These are phyloP conservation scores for Halichoerus grypus DNA, from an alignment of 2,113 vertebrate species.

Conservation along the genomic window DNA sequence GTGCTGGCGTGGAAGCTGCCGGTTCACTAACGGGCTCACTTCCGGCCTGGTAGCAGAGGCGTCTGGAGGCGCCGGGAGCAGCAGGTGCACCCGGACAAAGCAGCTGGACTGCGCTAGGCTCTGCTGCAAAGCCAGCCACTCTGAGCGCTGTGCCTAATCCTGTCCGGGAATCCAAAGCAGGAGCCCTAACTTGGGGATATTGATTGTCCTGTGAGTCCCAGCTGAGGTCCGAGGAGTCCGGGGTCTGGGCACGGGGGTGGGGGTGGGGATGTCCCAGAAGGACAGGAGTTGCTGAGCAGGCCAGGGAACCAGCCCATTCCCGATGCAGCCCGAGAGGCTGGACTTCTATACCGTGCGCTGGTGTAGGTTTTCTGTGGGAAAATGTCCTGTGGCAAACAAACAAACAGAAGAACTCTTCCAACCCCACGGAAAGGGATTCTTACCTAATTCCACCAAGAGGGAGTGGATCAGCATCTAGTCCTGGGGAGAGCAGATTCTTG, in stretches of 20 bases:
- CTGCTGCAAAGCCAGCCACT: background rate
- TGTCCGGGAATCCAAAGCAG: rapidly evolving
- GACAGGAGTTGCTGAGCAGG: background rate
- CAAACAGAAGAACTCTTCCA: background rate
- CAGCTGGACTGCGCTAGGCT: background rate
- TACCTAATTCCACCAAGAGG: background rate
- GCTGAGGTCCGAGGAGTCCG: background rate
- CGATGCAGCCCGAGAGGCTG: background rate
- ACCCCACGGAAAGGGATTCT: rapidly evolving
- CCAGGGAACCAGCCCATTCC: background rate
- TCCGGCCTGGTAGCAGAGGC: background rate
- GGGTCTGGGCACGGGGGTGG: rapidly evolving
- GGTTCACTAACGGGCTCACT: background rate
- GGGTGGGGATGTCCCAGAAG: background rate
- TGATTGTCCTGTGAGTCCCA: background rate
- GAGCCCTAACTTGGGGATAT: background rate
- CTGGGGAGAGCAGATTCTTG: background rate
- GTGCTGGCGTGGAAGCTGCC: background rate
- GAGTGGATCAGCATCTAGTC: background rate
- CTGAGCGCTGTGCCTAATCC: background rate
- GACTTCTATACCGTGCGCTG: rapidly evolving
- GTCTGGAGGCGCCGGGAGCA: too few species aligned
- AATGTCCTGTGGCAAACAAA: background rate
- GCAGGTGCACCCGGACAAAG: background rate
- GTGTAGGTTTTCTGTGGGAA: background rate